phyloP scores from a whole-genome alignment of 2,797 vertebrate genomes.

The Myotis vivesi region DNA sequence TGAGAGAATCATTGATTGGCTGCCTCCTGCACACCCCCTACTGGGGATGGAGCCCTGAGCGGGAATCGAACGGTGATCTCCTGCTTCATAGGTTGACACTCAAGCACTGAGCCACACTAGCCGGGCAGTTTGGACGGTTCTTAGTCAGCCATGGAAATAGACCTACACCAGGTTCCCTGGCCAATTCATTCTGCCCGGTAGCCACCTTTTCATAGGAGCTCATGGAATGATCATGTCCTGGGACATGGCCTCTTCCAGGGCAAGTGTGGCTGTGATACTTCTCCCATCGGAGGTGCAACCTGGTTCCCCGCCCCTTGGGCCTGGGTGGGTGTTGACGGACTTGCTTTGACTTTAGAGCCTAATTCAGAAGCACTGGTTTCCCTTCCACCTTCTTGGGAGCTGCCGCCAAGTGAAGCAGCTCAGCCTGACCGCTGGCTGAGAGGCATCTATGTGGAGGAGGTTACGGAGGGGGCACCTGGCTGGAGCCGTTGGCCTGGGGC shows the following conservation, averaged over 20 bases:
- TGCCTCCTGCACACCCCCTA: too few species aligned
- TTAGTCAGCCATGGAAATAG: background rate
- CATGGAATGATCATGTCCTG: background rate
- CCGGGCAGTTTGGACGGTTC: too few species aligned
- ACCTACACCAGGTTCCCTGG: background rate
- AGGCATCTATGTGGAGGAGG: accelerated
- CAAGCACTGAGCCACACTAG: too few species aligned
- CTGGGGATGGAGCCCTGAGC: too few species aligned
- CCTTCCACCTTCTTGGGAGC: background rate
- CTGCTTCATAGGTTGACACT: too few species aligned
- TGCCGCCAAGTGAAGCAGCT: background rate
- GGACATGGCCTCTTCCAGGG: background rate
- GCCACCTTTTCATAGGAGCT: background rate
- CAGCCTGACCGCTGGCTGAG: background rate
- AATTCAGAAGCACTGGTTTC: background rate
- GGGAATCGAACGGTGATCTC: too few species aligned
- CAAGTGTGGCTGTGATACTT: background rate
- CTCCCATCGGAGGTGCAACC: background rate
- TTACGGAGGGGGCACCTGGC: background rate
- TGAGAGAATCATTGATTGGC: too few species aligned
- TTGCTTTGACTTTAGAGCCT: background rate
- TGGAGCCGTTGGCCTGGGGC: background rate
- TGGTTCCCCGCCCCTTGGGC: background rate
- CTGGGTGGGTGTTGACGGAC: background rate
- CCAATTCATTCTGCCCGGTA: background rate